Evolutionary conservation across 1,140 invertebrate genomes (phyloP).

Genomic region (Achatina immaculata): DNA sequence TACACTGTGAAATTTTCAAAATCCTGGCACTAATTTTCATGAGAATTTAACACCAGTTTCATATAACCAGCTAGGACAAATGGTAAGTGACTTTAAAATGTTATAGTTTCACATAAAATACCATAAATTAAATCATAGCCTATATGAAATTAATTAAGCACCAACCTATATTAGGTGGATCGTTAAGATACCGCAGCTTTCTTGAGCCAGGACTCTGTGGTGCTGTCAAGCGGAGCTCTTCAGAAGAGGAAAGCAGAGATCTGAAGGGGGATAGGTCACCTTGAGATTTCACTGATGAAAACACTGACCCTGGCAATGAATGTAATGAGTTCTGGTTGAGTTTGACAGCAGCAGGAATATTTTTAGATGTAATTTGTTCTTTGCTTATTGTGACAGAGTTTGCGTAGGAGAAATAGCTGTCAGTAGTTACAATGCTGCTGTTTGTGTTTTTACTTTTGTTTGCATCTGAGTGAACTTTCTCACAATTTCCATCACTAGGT

Average conservation of each 20-base stretch:
- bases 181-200: constrained; percentile 37
- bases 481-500: not conserved
- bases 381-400: not conserved
- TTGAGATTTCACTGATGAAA: not conserved
- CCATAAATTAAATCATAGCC: too few relatives aligned
- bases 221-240: not conserved
- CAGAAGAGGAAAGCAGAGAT: not conserved
- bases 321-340: not conserved
- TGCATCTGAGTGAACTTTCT: too few relatives aligned
- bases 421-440: not conserved
- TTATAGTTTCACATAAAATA: too few relatives aligned
- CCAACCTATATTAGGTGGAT: constrained; percentile 56
- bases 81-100: too few relatives aligned
- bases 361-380: constrained; percentile 8
- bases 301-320: too few relatives aligned
- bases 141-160: not conserved
- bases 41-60: too few relatives aligned
- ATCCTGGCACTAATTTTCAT: too few relatives aligned
- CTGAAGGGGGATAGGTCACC: not conserved
- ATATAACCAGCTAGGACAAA: too few relatives aligned
- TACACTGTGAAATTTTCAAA: too few relatives aligned
- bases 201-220: not conserved
- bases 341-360: not conserved
- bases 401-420: not conserved
- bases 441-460: not conserved